Conservation (phyloP, 1,140 invertebrate genomes). For the Tetragnatha versicolor region DNA sequence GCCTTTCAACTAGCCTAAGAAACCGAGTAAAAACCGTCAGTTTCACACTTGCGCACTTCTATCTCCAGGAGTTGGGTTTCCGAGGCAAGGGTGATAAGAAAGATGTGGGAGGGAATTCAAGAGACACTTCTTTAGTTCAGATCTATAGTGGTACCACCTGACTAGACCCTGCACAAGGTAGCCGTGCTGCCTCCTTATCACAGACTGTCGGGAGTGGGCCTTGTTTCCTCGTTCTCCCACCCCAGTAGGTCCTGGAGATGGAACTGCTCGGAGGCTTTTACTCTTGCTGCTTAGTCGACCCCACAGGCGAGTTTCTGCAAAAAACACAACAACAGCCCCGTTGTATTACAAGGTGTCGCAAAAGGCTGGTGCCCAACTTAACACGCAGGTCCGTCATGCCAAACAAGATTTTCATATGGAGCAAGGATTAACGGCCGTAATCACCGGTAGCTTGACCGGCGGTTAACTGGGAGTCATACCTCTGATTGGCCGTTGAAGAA, state of each 20-base stretch:
- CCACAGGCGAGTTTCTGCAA: too few relatives aligned
- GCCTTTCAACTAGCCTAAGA: conserved; percentile 29
- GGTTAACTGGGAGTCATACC: too few relatives aligned
- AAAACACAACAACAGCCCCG: too few relatives aligned
- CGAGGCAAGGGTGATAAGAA: conserved; percentile 24
- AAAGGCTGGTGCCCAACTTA: too few relatives aligned
- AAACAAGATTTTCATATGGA: too few relatives aligned
- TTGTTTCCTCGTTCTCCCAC: conserved; percentile 39
- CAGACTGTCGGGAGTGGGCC: conserved; percentile 43
- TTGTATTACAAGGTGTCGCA: too few relatives aligned
- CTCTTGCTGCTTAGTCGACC: conserved; percentile 44
- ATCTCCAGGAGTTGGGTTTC: conserved; percentile 19
- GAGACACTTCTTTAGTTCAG: conserved; percentile 48
- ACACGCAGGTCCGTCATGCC: too few relatives aligned
- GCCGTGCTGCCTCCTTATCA: conserved; percentile 49
- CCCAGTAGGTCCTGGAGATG: conserved; percentile 45
- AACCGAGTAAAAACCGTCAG: conserved; percentile 46
- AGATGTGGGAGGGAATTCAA: conserved; percentile 23
- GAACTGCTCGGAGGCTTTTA: conserved; percentile 44
- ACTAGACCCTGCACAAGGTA: conserved; percentile 48
- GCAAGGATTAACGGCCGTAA: too few relatives aligned
- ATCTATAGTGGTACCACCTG: conserved; percentile 39
- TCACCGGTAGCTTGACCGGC: too few relatives aligned
- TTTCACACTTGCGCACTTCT: conserved; percentile 41
- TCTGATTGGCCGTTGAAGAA: too few relatives aligned